Base-by-base conservation (phyloP, 1,140 invertebrate species). In the Drosophila neocordata region DNA sequence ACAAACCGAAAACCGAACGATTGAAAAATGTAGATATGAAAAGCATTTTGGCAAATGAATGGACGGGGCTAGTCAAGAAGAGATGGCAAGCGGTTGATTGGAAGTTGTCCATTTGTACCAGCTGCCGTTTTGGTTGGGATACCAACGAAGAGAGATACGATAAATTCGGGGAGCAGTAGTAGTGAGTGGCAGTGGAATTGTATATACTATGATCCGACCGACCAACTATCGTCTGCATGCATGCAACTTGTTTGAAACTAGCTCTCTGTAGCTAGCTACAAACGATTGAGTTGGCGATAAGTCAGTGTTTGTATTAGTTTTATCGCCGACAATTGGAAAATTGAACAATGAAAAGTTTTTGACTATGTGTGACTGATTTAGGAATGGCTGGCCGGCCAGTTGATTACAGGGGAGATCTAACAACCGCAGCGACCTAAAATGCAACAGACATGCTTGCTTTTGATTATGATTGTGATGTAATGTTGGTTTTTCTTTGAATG, bases 251-350 rank as follows among this genome's bases (percentile, higher is more conserved):
- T 83, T 82, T 79, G 65, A 24, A 65, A 60, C 77, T 53, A 56
- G 53, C 27, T 34, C 13, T 31, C n/a, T 31, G 8, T 56, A 2
- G 53, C 74, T 51, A 48, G 22, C 22, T 31, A 31, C 27, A 31
- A 31, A 7, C 79, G 80, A 85, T 84, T 74, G 80, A 84, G 62
- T 77, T 62, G 66, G 48, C 82, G 81, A 85, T 85, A 85, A 87
- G 67, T 67, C 77, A 65, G 65, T 73, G 69, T 75, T 59, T 84
- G 77, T 70, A 71, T 87, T 74, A 81, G 77, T 70, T 74, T 87
- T 74, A 81, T 77, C 70, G 81, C 53, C 74, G 73, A 78, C 81
- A 85, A 85, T 87, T 85, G 81, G 73, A 85, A 87, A 85, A 87
- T 87, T 87, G 64, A 85, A 85, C 81, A 85, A 81, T 85, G 81